Evolutionary conservation across 2,113 vertebrate genomes (phyloP).

Genomic region (Mustela nigripes): DNA sequence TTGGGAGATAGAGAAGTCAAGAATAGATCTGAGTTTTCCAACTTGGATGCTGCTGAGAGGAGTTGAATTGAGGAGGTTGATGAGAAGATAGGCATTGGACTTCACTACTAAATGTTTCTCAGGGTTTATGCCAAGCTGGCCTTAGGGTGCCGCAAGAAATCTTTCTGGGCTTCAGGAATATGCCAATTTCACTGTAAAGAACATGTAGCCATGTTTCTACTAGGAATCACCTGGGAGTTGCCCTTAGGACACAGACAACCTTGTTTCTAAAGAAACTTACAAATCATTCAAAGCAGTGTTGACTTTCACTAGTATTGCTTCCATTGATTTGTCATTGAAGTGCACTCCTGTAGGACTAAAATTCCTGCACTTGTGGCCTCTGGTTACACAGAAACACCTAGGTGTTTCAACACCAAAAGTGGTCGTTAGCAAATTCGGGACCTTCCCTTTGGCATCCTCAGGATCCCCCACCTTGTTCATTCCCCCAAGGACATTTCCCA

Average conservation of each 20-base stretch:
- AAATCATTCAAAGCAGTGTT: conserved; percentile 35
- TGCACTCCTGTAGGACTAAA: neutral
- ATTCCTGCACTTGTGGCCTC: neutral
- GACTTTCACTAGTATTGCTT: conserved; percentile 3
- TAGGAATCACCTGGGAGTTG: neutral
- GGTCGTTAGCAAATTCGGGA: neutral
- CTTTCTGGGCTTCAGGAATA: neutral
- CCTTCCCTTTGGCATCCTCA: neutral
- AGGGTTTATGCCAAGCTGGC: neutral
- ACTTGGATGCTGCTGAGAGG: neutral
- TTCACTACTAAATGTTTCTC: neutral
- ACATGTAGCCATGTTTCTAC: neutral
- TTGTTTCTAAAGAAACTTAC: conserved; percentile 11
- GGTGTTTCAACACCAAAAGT: neutral
- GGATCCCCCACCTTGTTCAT: neutral
- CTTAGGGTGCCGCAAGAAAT: neutral
- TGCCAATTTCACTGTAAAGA: neutral
- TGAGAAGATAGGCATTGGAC: neutral
- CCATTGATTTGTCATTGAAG: conserved; percentile 19
- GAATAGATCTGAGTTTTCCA: neutral
- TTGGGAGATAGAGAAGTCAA: neutral
- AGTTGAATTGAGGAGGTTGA: neutral
- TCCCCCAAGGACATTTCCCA: neutral
- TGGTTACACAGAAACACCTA: conserved; percentile 6
- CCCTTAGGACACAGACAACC: neutral